Conservation (phyloP, 1,140 invertebrate species). For the Hyles euphorbiae region DNA sequence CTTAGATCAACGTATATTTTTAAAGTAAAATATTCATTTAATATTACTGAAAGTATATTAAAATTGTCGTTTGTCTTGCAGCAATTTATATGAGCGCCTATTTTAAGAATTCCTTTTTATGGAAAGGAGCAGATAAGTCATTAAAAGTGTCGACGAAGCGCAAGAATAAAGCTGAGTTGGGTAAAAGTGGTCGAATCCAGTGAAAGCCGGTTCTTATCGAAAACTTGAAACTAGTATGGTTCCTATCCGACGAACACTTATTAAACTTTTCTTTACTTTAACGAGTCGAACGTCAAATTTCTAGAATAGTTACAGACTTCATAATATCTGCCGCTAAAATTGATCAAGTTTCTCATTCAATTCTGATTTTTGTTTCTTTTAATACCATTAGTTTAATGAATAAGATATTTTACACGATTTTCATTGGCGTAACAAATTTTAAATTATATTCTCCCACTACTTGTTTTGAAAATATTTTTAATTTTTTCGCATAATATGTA, state of each 20-base stretch:
- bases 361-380: slow-evolving; percentile 11
- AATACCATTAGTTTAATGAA: slow-evolving; percentile 17
- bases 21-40: too few species aligned
- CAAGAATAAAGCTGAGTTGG: slow-evolving; percentile 40
- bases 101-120: slow-evolving; percentile 23
- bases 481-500: too few species aligned
- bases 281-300: slow-evolving; percentile 43
- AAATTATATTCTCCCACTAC: too few species aligned
- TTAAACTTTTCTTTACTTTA: slow-evolving; percentile 61
- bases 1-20: too few species aligned
- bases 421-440: too few species aligned
- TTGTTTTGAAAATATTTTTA: too few species aligned
- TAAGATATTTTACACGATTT: neutral
- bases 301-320: slow-evolving; percentile 28
- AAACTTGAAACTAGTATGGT: slow-evolving; percentile 60
- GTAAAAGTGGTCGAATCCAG: slow-evolving; percentile 52
- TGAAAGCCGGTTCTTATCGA: slow-evolving; percentile 42
- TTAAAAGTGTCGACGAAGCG: slow-evolving; percentile 61
- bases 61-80: too few species aligned
- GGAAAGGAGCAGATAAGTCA: slow-evolving; percentile 57
- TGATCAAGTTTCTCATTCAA: slow-evolving; percentile 13
- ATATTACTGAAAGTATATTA: too few species aligned
- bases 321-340: slow-evolving; percentile 14
- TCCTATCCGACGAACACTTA: slow-evolving; percentile 46
- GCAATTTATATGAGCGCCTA: too few species aligned